Percentiles rank a stretch among this genome's conserved stretches.
phyloP scores from a whole-genome alignment of 2,797 vertebrate genomes.

The Pangasius larnaudii region DNA sequence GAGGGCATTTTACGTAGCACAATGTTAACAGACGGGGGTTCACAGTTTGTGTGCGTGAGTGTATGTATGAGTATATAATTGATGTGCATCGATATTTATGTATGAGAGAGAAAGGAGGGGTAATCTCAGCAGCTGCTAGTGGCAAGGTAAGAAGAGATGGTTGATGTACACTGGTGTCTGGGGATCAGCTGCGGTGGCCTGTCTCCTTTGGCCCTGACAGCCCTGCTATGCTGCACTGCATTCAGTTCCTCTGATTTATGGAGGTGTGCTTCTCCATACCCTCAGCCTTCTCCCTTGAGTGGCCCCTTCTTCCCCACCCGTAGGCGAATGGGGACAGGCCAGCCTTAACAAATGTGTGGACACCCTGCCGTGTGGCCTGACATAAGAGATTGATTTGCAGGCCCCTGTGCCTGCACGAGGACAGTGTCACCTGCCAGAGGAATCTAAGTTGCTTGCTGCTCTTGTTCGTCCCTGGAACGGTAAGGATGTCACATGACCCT shows the following conservation, averaged over 20 bases:
- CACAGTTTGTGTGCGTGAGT: constrained; percentile 21
- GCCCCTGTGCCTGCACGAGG: constrained; percentile 67
- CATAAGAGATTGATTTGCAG: constrained; percentile 79
- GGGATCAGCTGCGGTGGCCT: constrained; percentile 72
- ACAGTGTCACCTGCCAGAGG: constrained; percentile 77
- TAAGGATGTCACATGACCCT: constrained; percentile 41
- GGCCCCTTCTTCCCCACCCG: constrained; percentile 50
- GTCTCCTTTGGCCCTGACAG: constrained; percentile 63
- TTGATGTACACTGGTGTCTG: constrained; percentile 75
- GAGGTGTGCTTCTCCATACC: constrained; percentile 40
- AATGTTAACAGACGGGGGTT: constrained; percentile 42
- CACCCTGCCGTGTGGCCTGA: constrained; percentile 75
- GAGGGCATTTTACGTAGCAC: constrained; percentile 47
- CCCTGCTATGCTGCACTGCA: constrained; percentile 33
- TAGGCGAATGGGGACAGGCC: constrained; percentile 70
- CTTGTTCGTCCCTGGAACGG: constrained; percentile 37
- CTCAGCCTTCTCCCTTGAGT: constrained; percentile 39
- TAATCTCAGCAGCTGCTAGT: constrained; percentile 66
- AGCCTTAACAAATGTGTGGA: constrained; percentile 79
- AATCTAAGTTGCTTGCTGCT: constrained; percentile 66
- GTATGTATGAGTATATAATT: constrained; percentile 30
- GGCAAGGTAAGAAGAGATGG: constrained; percentile 72
- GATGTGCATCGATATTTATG: constrained; percentile 45
- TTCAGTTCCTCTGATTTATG: constrained; percentile 59
- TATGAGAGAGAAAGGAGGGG: constrained; percentile 29